Percentiles rank a stretch among this genome's conserved stretches.
Evolutionary conservation across 1,140 invertebrate species (phyloP).

Genomic region (Hesperophylax magnus): DNA sequence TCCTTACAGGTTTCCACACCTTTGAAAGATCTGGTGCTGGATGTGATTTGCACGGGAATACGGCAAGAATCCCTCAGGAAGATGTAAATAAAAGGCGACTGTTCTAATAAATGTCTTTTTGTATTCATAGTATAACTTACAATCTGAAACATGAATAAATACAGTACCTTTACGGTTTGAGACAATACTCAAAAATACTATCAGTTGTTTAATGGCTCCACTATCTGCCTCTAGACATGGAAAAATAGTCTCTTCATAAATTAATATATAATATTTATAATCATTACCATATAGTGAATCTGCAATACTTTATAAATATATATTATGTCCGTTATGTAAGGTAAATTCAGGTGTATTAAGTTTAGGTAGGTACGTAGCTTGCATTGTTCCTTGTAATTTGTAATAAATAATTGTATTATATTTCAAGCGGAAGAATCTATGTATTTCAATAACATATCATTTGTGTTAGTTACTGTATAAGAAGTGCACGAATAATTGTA

Average conservation of each 20-base stretch:
- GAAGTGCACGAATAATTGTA: slow-evolving; percentile 11
- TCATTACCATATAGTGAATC: background rate
- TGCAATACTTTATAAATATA: slow-evolving; percentile 24
- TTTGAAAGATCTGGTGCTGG: too few species aligned
- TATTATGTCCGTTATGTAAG: background rate
- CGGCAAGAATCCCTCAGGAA: too few species aligned
- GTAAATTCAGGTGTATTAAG: background rate
- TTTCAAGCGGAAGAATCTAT: background rate
- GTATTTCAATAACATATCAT: background rate
- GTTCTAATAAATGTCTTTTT: slow-evolving; percentile 41
- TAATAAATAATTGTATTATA: background rate
- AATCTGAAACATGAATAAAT: slow-evolving; percentile 33
- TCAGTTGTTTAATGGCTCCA: background rate
- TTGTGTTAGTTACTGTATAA: background rate
- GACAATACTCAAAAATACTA: slow-evolving; percentile 7
- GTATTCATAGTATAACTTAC: slow-evolving; percentile 35
- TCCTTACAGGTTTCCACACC: too few species aligned
- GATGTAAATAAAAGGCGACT: background rate
- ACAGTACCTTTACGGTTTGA: slow-evolving; percentile 5
- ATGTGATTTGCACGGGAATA: too few species aligned
- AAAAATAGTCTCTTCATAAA: slow-evolving; percentile 33
- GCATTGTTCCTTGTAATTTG: slow-evolving; percentile 20
- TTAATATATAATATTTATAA: slow-evolving; percentile 1
- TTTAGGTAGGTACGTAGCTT: background rate
- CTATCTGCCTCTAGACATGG: background rate